These are phyloP conservation scores for Mongoloraphidia duomilia DNA, from an alignment of 2,888 invertebrate genomes.

Conservation along the genomic window DNA sequence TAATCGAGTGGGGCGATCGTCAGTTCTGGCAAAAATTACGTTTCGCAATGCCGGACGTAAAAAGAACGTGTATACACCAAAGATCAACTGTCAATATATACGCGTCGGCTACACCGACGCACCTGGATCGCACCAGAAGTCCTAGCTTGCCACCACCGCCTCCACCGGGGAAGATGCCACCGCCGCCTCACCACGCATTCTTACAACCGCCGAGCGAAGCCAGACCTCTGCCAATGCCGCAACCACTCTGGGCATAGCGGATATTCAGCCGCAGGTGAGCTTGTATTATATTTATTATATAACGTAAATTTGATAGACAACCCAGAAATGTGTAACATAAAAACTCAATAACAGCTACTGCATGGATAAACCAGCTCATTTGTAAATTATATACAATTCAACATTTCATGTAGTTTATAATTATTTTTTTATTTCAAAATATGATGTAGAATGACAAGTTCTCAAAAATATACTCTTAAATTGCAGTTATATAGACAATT, in stretches of 20 bases:
- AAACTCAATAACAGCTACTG: neutral
- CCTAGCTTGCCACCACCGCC: slow-evolving; percentile 45
- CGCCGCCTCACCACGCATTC: slow-evolving; percentile 37
- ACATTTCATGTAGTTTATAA: too few species aligned
- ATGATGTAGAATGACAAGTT: too few species aligned
- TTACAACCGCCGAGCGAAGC: slow-evolving; percentile 31
- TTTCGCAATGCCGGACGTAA: slow-evolving; percentile 75
- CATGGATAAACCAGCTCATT: neutral
- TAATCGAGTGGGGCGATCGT: slow-evolving; percentile 87
- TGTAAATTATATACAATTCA: too few species aligned
- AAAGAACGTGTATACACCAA: slow-evolving; percentile 46
- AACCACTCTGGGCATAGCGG: slow-evolving; percentile 70
- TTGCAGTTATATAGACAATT: too few species aligned
- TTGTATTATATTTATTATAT: slow-evolving; percentile 9
- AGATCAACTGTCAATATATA: slow-evolving; percentile 58
- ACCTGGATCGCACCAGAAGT: slow-evolving; percentile 34
- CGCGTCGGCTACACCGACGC: slow-evolving; percentile 39
- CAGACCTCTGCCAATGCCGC: slow-evolving; percentile 45
- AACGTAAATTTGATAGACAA: neutral
- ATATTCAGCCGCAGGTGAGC: slow-evolving; percentile 51
- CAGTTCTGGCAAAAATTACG: slow-evolving; percentile 94
- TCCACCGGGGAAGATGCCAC: slow-evolving; percentile 44
- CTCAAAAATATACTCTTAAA: too few species aligned
- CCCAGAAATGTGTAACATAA: neutral
- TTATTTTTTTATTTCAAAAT: too few species aligned